phyloP scores from a whole-genome alignment of 2,888 invertebrate genomes.

The Ashinkailepas kermadecensis region DNA sequence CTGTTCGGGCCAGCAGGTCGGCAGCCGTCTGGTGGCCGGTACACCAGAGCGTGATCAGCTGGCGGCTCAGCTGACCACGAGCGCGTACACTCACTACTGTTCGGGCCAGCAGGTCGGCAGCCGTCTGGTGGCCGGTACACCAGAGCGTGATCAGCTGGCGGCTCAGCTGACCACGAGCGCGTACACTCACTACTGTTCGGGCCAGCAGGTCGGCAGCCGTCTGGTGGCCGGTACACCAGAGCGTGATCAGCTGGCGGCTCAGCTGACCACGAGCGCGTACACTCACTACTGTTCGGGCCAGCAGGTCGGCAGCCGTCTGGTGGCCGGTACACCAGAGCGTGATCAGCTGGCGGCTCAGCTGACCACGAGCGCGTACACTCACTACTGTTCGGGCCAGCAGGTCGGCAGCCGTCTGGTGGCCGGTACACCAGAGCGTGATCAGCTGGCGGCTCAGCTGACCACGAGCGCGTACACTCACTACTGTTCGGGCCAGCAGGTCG shows the following conservation, averaged over 20 bases:
- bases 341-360: slow-evolving; percentile 87
- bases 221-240: slow-evolving; percentile 93
- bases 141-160: slow-evolving; percentile 90
- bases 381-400: slow-evolving; percentile 81
- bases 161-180: slow-evolving; percentile 77
- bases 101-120: slow-evolving; percentile 73
- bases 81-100: slow-evolving; percentile 63
- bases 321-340: slow-evolving; percentile 95
- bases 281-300: slow-evolving; percentile 75
- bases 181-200: slow-evolving; percentile 68
- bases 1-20: slow-evolving; percentile 72
- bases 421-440: slow-evolving; percentile 92
- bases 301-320: slow-evolving; percentile 76
- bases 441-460: slow-evolving; percentile 90
- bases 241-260: slow-evolving; percentile 83
- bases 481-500: slow-evolving; percentile 72
- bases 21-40: slow-evolving; percentile 88
- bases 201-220: slow-evolving; percentile 77
- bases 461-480: slow-evolving; percentile 58
- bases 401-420: slow-evolving; percentile 82
- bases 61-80: slow-evolving; percentile 88
- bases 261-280: slow-evolving; percentile 65
- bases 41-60: slow-evolving; percentile 92
- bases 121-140: slow-evolving; percentile 89
- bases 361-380: slow-evolving; percentile 52